Percentiles rank a stretch among this genome's conserved stretches.
These are phyloP conservation scores for Syngnathus rostellatus DNA, from an alignment of 2,797 vertebrate species.

Conservation along the genomic window DNA sequence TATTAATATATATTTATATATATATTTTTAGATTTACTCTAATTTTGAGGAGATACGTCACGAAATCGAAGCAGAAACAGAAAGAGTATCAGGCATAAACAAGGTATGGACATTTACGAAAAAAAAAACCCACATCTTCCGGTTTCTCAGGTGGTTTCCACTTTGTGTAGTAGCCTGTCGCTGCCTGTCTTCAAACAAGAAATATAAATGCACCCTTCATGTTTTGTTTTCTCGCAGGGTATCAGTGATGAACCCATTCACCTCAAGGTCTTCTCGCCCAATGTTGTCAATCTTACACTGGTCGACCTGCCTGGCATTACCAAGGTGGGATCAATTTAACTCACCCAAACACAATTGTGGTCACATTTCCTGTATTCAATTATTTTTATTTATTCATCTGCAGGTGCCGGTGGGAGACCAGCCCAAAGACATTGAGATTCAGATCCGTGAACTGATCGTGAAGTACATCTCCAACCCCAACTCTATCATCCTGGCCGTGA, in stretches of 20 bases:
- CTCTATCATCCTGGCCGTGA: constrained; percentile 94
- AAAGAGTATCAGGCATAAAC: constrained; percentile 92
- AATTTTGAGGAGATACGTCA: constrained; percentile 95
- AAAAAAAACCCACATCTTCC: not conserved
- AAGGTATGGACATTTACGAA: constrained; percentile 69
- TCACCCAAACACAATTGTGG: not conserved
- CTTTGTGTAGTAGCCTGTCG: not conserved
- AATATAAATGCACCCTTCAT: not conserved
- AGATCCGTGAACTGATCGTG: constrained; percentile 89
- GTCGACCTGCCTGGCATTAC: constrained; percentile 97
- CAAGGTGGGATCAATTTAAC: constrained; percentile 70
- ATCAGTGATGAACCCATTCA: constrained; percentile 96
- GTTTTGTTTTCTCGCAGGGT: constrained; percentile 64
- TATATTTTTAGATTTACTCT: constrained; percentile 76
- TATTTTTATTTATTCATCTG: constrained; percentile 8
- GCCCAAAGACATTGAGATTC: constrained; percentile 95
- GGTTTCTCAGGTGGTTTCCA: not conserved
- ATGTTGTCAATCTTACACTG: constrained; percentile 92
- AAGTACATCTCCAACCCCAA: constrained; percentile 96
- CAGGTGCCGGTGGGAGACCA: constrained; percentile 96
- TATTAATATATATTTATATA: not conserved
- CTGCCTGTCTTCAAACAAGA: no score
- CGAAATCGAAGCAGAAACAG: constrained; percentile 93
- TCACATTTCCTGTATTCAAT: not conserved
- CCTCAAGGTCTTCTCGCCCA: constrained; percentile 92